Evolutionary conservation across 2,888 invertebrate genomes (phyloP), one percentile per base, ranked within the genome.

Genomic region (Drosophila sordidula): DNA sequence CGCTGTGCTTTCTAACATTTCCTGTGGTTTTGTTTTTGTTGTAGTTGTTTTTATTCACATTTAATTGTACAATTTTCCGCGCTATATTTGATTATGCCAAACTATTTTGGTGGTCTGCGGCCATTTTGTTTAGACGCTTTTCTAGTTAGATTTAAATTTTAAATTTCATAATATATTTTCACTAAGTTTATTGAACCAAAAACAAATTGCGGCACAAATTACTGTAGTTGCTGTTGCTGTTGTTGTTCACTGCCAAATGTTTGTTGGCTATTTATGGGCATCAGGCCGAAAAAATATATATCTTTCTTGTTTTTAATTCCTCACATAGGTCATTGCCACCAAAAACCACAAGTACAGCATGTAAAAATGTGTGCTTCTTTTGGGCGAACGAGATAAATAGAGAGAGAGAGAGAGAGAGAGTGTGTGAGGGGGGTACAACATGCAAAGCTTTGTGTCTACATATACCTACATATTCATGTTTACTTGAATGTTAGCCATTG

Each of bases 101-200:
- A 73, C 66, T 64, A 78, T 70, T 67, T 80, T 47, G 34, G 45
- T 61, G 36, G 14, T 18, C 41, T 9, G 18, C n/a, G 38, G 49
- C 52, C 42, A 41, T 58, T 49, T 65, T 29, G 26, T 51, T 57
- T 56, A 41, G 47, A 12, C 58, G 29, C 8, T 34, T 64, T 74
- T 78, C 36, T 55, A 61, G 55, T 69, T 66, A 66, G 26, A 59
- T 62, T 71, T 64, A 6, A 46, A 62, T 70, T 81, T 66, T 50
- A 49, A 61, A 50, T 59, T 62, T 51, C 39, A 57, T 74, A 47
- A 57, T 61, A 58, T 54, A 41, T 58, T 57, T 46, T 49, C 32
- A 42, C 0, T 54, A 64, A 65, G 81, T 82, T 85, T 85, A 69
- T 87, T 82, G 82, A 84, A 82, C 87, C 61, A 71, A 62, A 64